Evolutionary conservation across 1,140 invertebrate species (phyloP), one percentile per base, ranked within the genome.

Genomic region (Cherax destructor): DNA sequence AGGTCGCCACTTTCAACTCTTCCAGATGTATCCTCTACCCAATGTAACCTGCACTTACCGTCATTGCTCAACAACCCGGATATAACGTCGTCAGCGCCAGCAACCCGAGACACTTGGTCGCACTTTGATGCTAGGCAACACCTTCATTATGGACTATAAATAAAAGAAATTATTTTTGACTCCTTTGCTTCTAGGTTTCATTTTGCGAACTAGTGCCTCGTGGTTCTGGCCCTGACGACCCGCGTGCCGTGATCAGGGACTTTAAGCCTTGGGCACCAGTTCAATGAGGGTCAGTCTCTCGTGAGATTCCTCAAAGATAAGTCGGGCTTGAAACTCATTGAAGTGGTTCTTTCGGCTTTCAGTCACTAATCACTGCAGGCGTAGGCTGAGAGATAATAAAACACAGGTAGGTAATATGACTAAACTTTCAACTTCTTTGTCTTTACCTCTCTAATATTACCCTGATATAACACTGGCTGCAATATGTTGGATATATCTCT

Each of bases 391-490:
- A 56, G 11, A 56, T 0, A 56, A 56, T 56, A 56, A 9, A 13
- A 56, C 11, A 0, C 7, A 56, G 52, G 86, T 88, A 81, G 78
- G 79, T 88, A 56, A 56, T 69, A 52, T 79, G 24, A 13, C 52
- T 56, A 56, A 56, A 56, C 11, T 9, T 56, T 56, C 52, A 41
- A 41, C 52, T 56, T 56, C 52, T 56, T 41, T 41, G 30, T 13
- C 52, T 56, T 13, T 13, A 7, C 52, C 52, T 13, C 52, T 9
- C 52, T 13, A 7, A 7, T 56, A 7, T 13, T 56, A 7, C 11
- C 52, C 11, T 56, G 3, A 56, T 56, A 56, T 80, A 88, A 88
- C 86, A 78, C 86, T 88, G 86, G 86, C 86, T 88, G 86, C 86
- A 65, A 74, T 49, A 88, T 88, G 86, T 88, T 88, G 86, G 86